phyloP scores from a whole-genome alignment of 1,140 invertebrate genomes.

The Zaprionus tsacasi region DNA sequence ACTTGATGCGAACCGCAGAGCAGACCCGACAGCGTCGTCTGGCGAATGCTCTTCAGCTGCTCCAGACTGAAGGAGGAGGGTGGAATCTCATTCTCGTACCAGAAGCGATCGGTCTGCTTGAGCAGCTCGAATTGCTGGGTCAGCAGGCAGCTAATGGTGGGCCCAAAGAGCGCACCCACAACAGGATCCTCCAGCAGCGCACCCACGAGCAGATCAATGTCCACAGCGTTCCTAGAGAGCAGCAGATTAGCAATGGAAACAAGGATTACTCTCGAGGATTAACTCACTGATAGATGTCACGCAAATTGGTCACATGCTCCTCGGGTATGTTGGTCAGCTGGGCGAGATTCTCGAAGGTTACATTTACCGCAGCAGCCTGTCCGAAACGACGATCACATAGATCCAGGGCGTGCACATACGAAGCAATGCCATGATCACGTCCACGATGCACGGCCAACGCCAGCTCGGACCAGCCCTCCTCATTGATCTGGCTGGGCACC shows the following conservation, averaged over 20 bases:
- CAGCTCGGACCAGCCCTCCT: constrained; percentile 85
- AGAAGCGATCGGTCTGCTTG: constrained; percentile 94
- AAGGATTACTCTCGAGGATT: background rate
- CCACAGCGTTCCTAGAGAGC: constrained; percentile 87
- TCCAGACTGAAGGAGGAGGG: constrained; percentile 92
- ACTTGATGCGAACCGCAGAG: constrained; percentile 83
- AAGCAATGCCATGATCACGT: constrained; percentile 95
- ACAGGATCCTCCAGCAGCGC: constrained; percentile 92
- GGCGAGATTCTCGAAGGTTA: constrained; percentile 68
- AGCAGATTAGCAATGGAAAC: background rate
- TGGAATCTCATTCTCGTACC: constrained; percentile 98
- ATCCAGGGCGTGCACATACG: constrained; percentile 88
- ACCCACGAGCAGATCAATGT: constrained; percentile 94
- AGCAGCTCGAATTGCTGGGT: constrained; percentile 91
- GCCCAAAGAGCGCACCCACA: constrained; percentile 92
- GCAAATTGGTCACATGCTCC: constrained; percentile 76
- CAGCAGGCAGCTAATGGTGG: constrained; percentile 94
- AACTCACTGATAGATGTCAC: constrained; percentile 80
- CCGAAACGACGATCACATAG: constrained; percentile 87
- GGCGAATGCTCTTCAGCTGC: constrained; percentile 88
- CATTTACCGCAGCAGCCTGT: constrained; percentile 77
- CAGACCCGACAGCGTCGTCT: constrained; percentile 85
- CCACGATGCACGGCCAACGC: constrained; percentile 88
- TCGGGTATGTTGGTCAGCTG: constrained; percentile 71
- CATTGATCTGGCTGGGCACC: constrained; percentile 65